A percentile compares a stretch with the other conserved stretches of the same genome.
phyloP scores from a whole-genome alignment of 2,888 invertebrate species.

The Drosophila fulvimacula region DNA sequence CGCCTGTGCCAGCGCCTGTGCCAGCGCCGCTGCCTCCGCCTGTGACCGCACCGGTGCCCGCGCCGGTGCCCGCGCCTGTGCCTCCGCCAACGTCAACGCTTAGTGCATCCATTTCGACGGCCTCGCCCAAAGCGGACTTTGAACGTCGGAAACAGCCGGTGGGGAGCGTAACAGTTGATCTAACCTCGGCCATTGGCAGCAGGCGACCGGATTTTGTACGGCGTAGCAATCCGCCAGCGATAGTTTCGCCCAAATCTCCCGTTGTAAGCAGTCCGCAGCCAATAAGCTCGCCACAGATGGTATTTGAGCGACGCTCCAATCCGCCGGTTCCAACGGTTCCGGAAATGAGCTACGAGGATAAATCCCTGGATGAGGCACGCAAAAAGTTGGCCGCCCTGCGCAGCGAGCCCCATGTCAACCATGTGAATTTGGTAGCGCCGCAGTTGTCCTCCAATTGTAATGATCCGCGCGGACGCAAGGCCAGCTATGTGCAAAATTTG shows the following conservation, averaged over 20 bases:
- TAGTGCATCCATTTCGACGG: no score
- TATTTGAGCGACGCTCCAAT: conserved; percentile 21
- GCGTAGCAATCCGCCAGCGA: neutral
- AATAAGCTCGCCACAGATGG: neutral
- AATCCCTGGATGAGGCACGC: conserved; percentile 54
- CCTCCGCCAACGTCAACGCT: neutral
- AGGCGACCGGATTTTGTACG: conserved; percentile 12
- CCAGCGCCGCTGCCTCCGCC: neutral
- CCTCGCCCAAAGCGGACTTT: neutral
- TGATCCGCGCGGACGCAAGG: conserved; percentile 43
- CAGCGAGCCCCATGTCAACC: neutral
- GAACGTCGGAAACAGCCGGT: neutral
- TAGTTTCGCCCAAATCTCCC: neutral
- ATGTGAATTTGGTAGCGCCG: neutral
- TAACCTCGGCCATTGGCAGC: conserved; percentile 3
- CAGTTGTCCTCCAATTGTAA: conserved; percentile 38
- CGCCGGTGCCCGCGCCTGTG: neutral
- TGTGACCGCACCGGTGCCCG: neutral
- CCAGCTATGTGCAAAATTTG: neutral
- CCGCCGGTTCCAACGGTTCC: neutral
- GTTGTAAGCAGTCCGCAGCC: neutral
- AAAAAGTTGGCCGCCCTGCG: conserved; percentile 56
- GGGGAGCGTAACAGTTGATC: neutral
- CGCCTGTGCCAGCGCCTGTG: neutral
- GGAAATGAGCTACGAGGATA: neutral